Conservation (phyloP, 2,797 vertebrate genomes). For the Pangasius macronema region DNA sequence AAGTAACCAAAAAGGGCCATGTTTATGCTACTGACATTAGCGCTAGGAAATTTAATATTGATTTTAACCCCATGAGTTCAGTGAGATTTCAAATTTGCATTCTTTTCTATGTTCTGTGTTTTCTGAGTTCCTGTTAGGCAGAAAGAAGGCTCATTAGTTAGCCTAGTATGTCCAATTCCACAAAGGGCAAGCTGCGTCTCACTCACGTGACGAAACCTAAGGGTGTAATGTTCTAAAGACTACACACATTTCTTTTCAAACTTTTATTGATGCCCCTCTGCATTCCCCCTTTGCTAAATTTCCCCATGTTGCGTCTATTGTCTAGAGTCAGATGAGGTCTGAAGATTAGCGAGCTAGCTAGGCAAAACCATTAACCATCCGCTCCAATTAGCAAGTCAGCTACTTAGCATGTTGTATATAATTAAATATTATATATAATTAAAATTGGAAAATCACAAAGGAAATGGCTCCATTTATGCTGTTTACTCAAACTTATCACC, state of each 20-base stretch:
- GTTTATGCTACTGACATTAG: neutral
- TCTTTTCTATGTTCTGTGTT: neutral
- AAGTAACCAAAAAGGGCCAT: neutral
- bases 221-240: neutral
- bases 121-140: neutral
- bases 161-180: neutral
- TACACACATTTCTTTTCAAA: neutral
- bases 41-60: neutral
- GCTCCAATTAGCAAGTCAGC: neutral
- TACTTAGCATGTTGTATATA: neutral
- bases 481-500: neutral
- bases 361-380: neutral
- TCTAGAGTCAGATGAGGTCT: neutral
- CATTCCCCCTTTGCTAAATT: neutral
- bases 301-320: neutral
- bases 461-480: neutral
- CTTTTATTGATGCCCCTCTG: neutral
- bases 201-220: neutral
- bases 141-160: neutral
- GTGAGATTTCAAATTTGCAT: neutral
- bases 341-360: neutral
- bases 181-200: neutral
- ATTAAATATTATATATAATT: neutral
- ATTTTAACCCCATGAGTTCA: neutral
- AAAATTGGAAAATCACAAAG: neutral